phyloP scores from a whole-genome alignment of 2,797 vertebrate genomes.

The Pachyuromys duprasi region DNA sequence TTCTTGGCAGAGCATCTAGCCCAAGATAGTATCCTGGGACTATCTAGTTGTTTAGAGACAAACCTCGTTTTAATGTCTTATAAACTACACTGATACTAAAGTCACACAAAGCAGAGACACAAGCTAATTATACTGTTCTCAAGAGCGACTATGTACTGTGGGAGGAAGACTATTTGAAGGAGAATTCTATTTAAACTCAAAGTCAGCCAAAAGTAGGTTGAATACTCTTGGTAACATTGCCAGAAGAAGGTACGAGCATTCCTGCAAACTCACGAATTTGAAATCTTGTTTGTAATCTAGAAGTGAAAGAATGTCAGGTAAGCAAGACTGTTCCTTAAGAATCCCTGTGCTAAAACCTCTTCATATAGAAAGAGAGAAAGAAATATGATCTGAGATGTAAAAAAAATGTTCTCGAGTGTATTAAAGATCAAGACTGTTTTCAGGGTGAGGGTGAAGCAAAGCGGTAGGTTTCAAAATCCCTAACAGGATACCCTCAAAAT shows the following conservation, averaged over 20 bases:
- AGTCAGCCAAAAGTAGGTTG: constrained; percentile 53
- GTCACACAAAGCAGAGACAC: not conserved
- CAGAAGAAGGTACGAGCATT: not conserved
- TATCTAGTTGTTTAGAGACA: constrained; percentile 33
- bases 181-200: constrained; percentile 68
- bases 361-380: not conserved
- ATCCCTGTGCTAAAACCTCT: not conserved
- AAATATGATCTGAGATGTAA: not conserved
- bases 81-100: constrained; percentile 51
- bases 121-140: constrained; percentile 65
- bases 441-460: not conserved
- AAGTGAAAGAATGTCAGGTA: not conserved
- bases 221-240: not conserved
- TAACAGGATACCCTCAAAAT: not conserved
- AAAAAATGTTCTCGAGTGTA: not conserved
- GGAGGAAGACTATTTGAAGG: constrained; percentile 66
- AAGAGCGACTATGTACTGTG: not conserved
- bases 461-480: not conserved
- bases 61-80: constrained; percentile 57
- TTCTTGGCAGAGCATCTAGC: constrained; percentile 18
- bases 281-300: constrained; percentile 33
- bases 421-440: not conserved
- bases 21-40: constrained; percentile 12
- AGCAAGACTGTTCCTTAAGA: not conserved
- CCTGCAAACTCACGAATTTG: not conserved